Evolutionary conservation across 2,888 invertebrate genomes (phyloP), one percentile per base, ranked within the genome.

Genomic region (Drosophila nigritarsus): DNA sequence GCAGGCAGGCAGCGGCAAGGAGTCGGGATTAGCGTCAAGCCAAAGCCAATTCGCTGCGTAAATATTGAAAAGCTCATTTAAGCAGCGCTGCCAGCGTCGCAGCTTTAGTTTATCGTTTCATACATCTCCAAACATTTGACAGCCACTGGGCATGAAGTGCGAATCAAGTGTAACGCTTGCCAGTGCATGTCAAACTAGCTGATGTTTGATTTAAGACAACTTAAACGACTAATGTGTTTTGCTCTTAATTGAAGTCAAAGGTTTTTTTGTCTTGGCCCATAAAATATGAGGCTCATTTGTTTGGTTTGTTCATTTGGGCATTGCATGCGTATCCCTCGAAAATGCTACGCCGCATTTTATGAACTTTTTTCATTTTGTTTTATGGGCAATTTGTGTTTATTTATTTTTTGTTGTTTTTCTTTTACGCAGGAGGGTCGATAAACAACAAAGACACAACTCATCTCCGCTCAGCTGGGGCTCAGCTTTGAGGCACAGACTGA

Each of bases 61-160:
- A 84, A 84, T 89, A 84, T 81, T 78, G 87, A 87, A 84, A 84
- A 84, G 84, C 84, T 84, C 82, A 81, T 73, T 73, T 66, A 49
- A 65, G 69, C 78, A 66, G 78, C 80, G 76, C 80, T 50, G 78
- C 58, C 65, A 45, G 36, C 65, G 49, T 40, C 34, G 59, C 72
- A 45, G 67, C 50, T 68, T 34, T 45, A 61, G 29, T 51, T 56
- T 71, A 70, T 24, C 53, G 40, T 36, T 36, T 1, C 8, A 15
- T 6, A 53, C 45, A 5, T 38, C 49, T 63, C 13, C 61, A 63
- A 18, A 32, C 15, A 45, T 68, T 68, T 67, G 42, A 68, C 68
- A 56, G 29, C 30, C 67, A 40, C 50, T 67, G 66, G 24, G 24
- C 30, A 56, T 15, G 8, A 42, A 42, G 42, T 32, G 13, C 67